Base-by-base conservation (phyloP, 1,140 invertebrate genomes). In the Trichonephila clavata region DNA sequence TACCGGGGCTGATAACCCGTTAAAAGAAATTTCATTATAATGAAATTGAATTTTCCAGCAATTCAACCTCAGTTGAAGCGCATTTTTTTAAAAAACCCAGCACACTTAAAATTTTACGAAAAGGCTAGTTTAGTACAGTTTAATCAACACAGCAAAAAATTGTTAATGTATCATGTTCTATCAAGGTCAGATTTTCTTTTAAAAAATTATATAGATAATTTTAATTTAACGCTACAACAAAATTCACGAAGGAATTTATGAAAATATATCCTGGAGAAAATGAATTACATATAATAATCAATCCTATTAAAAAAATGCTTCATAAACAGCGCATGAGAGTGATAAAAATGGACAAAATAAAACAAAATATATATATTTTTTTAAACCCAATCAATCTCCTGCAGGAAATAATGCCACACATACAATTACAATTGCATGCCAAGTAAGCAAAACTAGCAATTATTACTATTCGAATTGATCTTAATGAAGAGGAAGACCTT, bases 401-500 rank as follows among this genome's bases (percentile, higher is more conserved):
- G 59, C 16, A 60, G 57, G 83, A 84, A 84, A 84, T 60, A 87
- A 39, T 24, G 6, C 43, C 10, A 39, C 59, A 65, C 60, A 24
- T 39, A 21, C 57, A 87, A 61, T 65, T 65, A 65, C 61, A 63
- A 87, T 71, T 89, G 65, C 87, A 89, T 77, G 63, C 21, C 10
- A 89, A 89, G 63, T 89, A 77, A 68, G 32, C 61, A 50, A 39
- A 88, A 68, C 63, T 57, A 89, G 87, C 68, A 89, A 89, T 89
- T 89, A 89, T 89, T 50, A 63, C 60, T 71, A 65, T 61, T 39
- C 13, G 61, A 24, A 68, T 43, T 24, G 87, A n/a, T 21, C 59
- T 20, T 89, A 89, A 89, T 89, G 87, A 89, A 89, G 60, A 14
- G n/a, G 43, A n/a, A 24, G 65, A 27, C 87, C 87, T 89, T 89